These are phyloP conservation scores for Agonopterix subpropinquella DNA, from an alignment of 2,888 invertebrate genomes.

Conservation along the genomic window DNA sequence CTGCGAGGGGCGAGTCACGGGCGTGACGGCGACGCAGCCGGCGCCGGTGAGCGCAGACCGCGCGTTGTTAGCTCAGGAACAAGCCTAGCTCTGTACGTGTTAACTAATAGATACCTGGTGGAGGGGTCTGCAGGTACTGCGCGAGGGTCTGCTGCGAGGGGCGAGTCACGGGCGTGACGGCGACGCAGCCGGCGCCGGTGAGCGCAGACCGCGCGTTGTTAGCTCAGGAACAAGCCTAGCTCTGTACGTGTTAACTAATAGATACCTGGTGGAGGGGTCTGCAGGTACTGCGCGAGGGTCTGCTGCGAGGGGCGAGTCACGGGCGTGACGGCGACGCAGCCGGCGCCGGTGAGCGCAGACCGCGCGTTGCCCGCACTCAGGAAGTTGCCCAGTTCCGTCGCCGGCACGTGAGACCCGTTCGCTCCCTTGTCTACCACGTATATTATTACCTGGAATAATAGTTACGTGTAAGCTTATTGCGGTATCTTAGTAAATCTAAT, in stretches of 20 bases:
- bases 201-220: conserved; percentile 83
- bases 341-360: conserved; percentile 82
- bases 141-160: conserved; percentile 87
- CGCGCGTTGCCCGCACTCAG: conserved; percentile 83
- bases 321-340: conserved; percentile 82
- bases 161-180: conserved; percentile 82
- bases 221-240: conserved; percentile 79
- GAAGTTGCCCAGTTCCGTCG: conserved; percentile 82
- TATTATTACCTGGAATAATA: conserved; percentile 43
- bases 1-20: too few relatives aligned
- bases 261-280: conserved; percentile 87
- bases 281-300: conserved; percentile 90
- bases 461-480: not conserved
- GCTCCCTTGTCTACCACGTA: conserved; percentile 64
- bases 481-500: too few relatives aligned
- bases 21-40: too few relatives aligned
- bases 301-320: conserved; percentile 86
- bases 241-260: not conserved
- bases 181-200: conserved; percentile 81
- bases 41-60: too few relatives aligned
- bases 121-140: conserved; percentile 93
- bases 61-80: too few relatives aligned
- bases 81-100: conserved; percentile 77
- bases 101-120: conserved; percentile 73
- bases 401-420: conserved; percentile 81